Percentiles rank a stretch among this genome's conserved stretches.
phyloP scores from a whole-genome alignment of 2,797 vertebrate genomes.

The Eulemur coronatus region DNA sequence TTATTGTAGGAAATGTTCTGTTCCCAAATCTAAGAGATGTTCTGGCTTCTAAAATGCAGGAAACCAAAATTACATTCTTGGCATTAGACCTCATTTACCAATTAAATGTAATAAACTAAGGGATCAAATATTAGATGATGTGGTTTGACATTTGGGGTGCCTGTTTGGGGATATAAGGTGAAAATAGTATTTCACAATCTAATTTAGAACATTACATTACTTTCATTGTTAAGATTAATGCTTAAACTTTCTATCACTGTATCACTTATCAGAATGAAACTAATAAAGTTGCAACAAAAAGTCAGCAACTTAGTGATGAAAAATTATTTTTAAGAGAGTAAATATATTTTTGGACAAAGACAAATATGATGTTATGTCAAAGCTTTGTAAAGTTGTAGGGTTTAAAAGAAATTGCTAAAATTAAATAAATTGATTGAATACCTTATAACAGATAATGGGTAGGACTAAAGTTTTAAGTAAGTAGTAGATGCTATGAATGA shows the following conservation, averaged over 20 bases:
- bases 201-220: not conserved
- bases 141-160: conserved; percentile 31
- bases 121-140: not conserved
- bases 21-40: not conserved
- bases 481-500: not conserved
- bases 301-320: not conserved
- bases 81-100: not conserved
- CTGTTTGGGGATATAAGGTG: not conserved
- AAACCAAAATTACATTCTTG: conserved; percentile 38
- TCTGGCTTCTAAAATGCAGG: not conserved
- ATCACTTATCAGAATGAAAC: conserved; percentile 21
- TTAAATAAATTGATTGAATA: not conserved
- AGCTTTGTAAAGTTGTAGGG: not conserved
- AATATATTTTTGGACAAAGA: not conserved
- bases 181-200: conserved; percentile 43
- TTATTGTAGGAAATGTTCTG: conserved; percentile 18
- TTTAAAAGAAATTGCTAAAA: conserved; percentile 2
- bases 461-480: not conserved
- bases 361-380: conserved; percentile 19
- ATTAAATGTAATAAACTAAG: conserved; percentile 38
- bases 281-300: conserved; percentile 36
- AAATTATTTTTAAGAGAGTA: not conserved
- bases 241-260: not conserved
- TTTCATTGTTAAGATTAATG: conserved; percentile 38
- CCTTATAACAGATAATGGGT: not conserved